Evolutionary conservation across 2,888 invertebrate genomes (phyloP).

Genomic region (Drosophila paracracens): DNA sequence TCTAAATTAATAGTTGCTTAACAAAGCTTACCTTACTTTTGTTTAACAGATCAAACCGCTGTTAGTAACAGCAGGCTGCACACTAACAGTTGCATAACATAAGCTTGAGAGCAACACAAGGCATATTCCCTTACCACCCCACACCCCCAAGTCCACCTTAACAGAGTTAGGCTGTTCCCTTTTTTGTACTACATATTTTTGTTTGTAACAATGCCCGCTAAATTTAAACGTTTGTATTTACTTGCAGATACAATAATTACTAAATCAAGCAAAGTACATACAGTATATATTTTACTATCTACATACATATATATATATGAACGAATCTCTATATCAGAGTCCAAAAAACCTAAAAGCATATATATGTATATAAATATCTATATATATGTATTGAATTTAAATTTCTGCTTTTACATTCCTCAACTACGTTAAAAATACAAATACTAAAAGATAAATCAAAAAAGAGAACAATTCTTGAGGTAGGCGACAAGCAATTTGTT

Average conservation of each 20-base stretch:
- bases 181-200: conserved; percentile 38
- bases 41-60: neutral
- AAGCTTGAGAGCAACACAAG: conserved; percentile 1
- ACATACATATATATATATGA: conserved; percentile 38
- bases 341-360: conserved; percentile 44
- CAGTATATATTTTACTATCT: conserved; percentile 69
- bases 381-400: conserved; percentile 36
- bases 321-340: conserved; percentile 41
- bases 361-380: conserved; percentile 52
- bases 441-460: conserved; percentile 51
- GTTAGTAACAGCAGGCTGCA: neutral
- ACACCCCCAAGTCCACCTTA: neutral
- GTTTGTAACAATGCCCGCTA: conserved; percentile 54
- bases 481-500: conserved; percentile 68
- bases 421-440: conserved; percentile 56
- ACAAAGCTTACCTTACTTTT: neutral
- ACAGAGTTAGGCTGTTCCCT: conserved; percentile 33
- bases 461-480: conserved; percentile 66
- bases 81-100: neutral
- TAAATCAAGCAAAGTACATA: conserved; percentile 72
- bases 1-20: neutral
- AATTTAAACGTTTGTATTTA: conserved; percentile 81
- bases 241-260: conserved; percentile 84
- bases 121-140: conserved; percentile 2
- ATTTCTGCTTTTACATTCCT: conserved; percentile 74